Conservation (phyloP, 2,888 invertebrate genomes). For the Cenopis cana region DNA sequence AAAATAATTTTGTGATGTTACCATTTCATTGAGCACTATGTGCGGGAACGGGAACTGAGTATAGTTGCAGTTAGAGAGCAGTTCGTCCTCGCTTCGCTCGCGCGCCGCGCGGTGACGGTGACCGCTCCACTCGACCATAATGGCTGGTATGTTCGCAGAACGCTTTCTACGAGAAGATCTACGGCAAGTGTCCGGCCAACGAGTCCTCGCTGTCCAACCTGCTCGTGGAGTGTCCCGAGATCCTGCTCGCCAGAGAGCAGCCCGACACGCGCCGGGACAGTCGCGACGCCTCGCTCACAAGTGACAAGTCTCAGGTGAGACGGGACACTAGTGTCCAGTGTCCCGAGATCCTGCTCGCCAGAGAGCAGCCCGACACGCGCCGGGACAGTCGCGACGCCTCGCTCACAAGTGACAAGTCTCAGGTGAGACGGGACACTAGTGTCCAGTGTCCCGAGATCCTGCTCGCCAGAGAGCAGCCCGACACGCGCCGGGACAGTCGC, state of each 20-base stretch:
- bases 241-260: constrained; percentile 85
- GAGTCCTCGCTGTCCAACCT: constrained; percentile 73
- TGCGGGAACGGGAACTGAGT: no score
- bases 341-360: neutral
- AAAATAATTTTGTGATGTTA: no score
- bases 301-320: constrained; percentile 67
- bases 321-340: neutral
- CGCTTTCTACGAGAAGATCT: constrained; percentile 92
- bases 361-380: neutral
- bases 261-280: constrained; percentile 45
- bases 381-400: constrained; percentile 64
- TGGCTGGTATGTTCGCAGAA: constrained; percentile 87
- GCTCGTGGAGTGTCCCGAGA: constrained; percentile 83
- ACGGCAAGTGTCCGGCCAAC: constrained; percentile 90
- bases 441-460: neutral
- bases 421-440: constrained; percentile 52
- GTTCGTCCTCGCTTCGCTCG: no score
- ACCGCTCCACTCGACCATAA: no score
- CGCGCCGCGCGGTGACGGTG: no score
- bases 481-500: constrained; percentile 52
- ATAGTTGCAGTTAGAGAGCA: no score
- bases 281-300: constrained; percentile 71
- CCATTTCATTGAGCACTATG: no score
- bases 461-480: neutral
- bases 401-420: constrained; percentile 69